Conservation (phyloP, 2,797 vertebrate species). For the Coranthus polyacanthus region DNA sequence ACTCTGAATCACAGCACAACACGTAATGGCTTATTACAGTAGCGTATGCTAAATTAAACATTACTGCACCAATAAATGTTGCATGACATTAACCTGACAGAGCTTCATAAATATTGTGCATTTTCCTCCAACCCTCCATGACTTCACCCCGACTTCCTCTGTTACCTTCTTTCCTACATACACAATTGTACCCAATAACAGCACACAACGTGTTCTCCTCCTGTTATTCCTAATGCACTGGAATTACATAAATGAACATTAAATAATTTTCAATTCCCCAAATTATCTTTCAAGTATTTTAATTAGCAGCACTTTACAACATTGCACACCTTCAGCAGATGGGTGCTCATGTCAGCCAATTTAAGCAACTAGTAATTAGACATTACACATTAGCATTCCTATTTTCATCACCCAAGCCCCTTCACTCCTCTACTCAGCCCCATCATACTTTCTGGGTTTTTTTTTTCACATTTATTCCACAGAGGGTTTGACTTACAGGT, state of each 20-base stretch:
- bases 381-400: conserved; percentile 77
- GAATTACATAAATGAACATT: conserved; percentile 79
- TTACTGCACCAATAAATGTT: conserved; percentile 83
- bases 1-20: conserved; percentile 78
- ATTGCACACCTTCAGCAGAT: conserved; percentile 79
- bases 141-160: conserved; percentile 16
- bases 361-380: conserved; percentile 79
- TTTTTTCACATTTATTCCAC: conserved; percentile 40
- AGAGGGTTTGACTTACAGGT: conserved; percentile 66
- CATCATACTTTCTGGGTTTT: conserved; percentile 37
- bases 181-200: conserved; percentile 38
- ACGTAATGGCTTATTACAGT: conserved; percentile 81
- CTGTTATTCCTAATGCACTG: conserved; percentile 50
- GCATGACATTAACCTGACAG: conserved; percentile 83
- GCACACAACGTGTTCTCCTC: conserved; percentile 6
- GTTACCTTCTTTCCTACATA: conserved; percentile 35
- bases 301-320: conserved; percentile 80
- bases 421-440: conserved; percentile 47
- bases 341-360: conserved; percentile 80
- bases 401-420: conserved; percentile 72
- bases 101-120: conserved; percentile 81
- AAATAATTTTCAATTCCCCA: conserved; percentile 80
- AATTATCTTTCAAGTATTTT: conserved; percentile 84
- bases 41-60: conserved; percentile 85
- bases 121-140: conserved; percentile 43